Percentiles rank a stretch among this genome's conserved stretches.
Evolutionary conservation across 2,113 vertebrate genomes (phyloP).

Genomic region (Falcunculus frontatus): DNA sequence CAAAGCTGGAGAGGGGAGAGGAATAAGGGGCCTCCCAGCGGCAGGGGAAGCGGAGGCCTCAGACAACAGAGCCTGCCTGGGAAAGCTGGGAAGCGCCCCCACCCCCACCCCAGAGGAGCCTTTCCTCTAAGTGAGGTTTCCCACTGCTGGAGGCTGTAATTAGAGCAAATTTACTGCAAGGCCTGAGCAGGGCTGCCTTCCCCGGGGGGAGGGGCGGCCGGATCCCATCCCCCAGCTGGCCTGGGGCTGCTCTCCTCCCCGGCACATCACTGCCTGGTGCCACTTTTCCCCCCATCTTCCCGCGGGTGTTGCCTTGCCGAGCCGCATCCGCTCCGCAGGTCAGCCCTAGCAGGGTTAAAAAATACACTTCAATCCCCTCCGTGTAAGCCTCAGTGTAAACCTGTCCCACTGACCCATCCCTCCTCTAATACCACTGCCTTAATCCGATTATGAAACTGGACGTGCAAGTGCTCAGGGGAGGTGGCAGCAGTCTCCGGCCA

Average conservation of each 20-base stretch:
- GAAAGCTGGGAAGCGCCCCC: constrained; percentile 56
- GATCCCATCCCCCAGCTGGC: constrained; percentile 31
- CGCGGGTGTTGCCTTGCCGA: not conserved
- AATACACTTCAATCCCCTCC: constrained; percentile 37
- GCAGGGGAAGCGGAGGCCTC: constrained; percentile 54
- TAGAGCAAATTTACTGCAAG: constrained; percentile 76
- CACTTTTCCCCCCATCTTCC: constrained; percentile 13
- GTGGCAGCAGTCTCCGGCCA: not conserved
- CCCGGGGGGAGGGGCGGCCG: constrained; percentile 50
- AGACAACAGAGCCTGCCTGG: constrained; percentile 61
- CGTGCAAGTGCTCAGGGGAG: constrained; percentile 59
- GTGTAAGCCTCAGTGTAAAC: constrained; percentile 56
- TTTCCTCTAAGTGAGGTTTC: constrained; percentile 78
- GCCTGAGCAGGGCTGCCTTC: constrained; percentile 68
- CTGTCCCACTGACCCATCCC: constrained; percentile 68
- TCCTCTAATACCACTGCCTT: constrained; percentile 62
- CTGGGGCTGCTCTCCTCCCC: constrained; percentile 32
- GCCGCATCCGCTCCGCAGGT: not conserved
- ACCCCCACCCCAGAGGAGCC: constrained; percentile 62
- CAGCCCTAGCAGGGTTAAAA: constrained; percentile 50
- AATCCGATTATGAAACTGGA: constrained; percentile 70
- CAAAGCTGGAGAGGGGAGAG: constrained; percentile 51
- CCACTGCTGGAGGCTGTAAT: constrained; percentile 78
- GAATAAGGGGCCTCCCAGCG: constrained; percentile 62
- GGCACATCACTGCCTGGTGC: not conserved